Conservation (phyloP, 2,113 vertebrate species). For the Psettodes erumei region DNA sequence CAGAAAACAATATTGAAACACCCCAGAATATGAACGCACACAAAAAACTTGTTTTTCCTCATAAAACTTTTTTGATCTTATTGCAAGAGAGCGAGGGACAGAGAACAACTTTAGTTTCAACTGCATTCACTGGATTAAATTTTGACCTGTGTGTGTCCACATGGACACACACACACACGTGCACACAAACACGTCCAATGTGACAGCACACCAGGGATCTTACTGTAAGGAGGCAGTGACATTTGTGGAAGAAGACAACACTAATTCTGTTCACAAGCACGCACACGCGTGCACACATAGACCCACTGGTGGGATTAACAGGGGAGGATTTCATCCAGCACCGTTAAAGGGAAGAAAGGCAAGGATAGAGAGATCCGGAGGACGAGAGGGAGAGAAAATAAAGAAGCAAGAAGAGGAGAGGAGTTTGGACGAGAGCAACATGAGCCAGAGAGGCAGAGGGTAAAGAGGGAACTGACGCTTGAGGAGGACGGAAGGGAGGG, state of each 20-base stretch:
- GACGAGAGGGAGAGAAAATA: neutral
- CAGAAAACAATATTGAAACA: no score
- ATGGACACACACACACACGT: neutral
- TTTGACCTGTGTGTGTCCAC: neutral
- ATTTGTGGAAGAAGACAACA: neutral
- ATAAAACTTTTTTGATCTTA: neutral
- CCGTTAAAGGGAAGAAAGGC: neutral
- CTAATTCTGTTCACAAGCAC: neutral
- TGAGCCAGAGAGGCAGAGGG: neutral
- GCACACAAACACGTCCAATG: neutral
- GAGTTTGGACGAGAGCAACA: constrained; percentile 7
- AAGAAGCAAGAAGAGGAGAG: neutral
- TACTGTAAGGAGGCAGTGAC: neutral
- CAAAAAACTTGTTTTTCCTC: neutral
- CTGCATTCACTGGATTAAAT: neutral
- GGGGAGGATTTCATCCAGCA: constrained; percentile 2
- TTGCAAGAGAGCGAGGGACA: neutral
- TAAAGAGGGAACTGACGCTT: constrained; percentile 7
- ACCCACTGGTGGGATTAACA: neutral
- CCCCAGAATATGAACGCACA: neutral
- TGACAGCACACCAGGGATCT: neutral
- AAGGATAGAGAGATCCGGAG: neutral
- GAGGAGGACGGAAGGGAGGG: constrained; percentile 16
- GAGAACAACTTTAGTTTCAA: neutral
- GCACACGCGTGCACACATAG: constrained; percentile 2